A percentile compares a stretch with the other conserved stretches of the same genome.
phyloP scores from a whole-genome alignment of 1,140 invertebrate species.

The Habropoda laboriosa region DNA sequence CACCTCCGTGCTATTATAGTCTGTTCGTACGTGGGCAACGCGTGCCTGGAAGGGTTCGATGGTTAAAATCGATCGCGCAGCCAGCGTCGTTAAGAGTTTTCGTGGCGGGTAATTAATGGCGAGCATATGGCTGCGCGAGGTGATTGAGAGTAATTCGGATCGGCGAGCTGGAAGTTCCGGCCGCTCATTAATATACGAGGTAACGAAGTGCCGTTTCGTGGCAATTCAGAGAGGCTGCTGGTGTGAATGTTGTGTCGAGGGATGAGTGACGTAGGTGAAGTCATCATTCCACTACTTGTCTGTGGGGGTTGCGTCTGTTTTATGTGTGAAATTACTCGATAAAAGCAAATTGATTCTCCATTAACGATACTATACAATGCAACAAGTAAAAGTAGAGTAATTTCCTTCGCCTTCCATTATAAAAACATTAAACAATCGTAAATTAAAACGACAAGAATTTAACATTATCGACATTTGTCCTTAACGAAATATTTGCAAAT shows the following conservation, averaged over 20 bases:
- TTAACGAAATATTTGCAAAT: too few species aligned
- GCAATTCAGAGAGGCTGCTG: background rate
- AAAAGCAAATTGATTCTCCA: too few species aligned
- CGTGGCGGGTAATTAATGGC: slow-evolving; percentile 37
- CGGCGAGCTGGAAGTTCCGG: slow-evolving; percentile 14
- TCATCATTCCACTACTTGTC: background rate
- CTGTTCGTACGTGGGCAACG: slow-evolving; percentile 4
- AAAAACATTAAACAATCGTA: background rate
- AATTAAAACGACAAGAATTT: too few species aligned
- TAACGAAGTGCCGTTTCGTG: slow-evolving; percentile 33
- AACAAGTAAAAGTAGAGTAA: too few species aligned
- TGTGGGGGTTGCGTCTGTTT: background rate
- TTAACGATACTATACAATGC: too few species aligned
- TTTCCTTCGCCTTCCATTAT: too few species aligned
- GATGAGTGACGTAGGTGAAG: background rate
- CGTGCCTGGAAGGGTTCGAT: slow-evolving; percentile 18
- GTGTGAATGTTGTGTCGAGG: background rate
- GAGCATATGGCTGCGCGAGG: slow-evolving; percentile 27
- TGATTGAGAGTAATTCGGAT: slow-evolving; percentile 41
- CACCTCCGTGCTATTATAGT: slow-evolving; percentile 15
- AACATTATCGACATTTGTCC: too few species aligned
- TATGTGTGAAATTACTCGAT: background rate
- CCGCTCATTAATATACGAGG: slow-evolving; percentile 35
- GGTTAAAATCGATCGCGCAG: slow-evolving; percentile 32
- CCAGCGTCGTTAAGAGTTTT: slow-evolving; percentile 38